These are phyloP conservation scores for Eilema sororculum DNA, from an alignment of 2,888 invertebrate genomes.

Conservation along the genomic window DNA sequence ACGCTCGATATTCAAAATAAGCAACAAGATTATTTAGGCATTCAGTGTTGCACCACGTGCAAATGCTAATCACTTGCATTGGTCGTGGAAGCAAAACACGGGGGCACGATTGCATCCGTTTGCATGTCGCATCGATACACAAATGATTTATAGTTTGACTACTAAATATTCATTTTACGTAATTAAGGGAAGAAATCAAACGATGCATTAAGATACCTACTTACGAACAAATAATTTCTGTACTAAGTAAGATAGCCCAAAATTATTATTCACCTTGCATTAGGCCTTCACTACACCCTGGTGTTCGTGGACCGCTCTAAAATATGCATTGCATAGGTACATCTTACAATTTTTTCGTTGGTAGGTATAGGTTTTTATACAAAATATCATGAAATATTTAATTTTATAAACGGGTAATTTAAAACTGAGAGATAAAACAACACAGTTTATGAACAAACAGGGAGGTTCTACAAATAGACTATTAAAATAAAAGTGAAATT, in stretches of 20 bases:
- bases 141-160: background rate
- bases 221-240: background rate
- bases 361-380: too few relatives aligned
- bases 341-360: too few relatives aligned
- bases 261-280: too few relatives aligned
- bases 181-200: background rate
- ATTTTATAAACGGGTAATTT: too few relatives aligned
- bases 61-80: background rate
- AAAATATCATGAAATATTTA: too few relatives aligned
- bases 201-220: background rate
- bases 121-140: background rate
- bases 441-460: background rate
- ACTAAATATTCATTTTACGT: background rate
- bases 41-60: background rate
- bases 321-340: too few relatives aligned
- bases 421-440: background rate
- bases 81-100: background rate
- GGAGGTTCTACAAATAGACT: background rate
- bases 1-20: background rate
- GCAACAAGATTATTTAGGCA: background rate
- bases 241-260: background rate
- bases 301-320: too few relatives aligned
- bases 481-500: too few relatives aligned
- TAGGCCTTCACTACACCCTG: too few relatives aligned
- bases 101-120: background rate